A percentile compares a stretch with the other conserved stretches of the same genome.
phyloP scores from a whole-genome alignment of 2,797 vertebrate species.

The Takifugu ocellatus region DNA sequence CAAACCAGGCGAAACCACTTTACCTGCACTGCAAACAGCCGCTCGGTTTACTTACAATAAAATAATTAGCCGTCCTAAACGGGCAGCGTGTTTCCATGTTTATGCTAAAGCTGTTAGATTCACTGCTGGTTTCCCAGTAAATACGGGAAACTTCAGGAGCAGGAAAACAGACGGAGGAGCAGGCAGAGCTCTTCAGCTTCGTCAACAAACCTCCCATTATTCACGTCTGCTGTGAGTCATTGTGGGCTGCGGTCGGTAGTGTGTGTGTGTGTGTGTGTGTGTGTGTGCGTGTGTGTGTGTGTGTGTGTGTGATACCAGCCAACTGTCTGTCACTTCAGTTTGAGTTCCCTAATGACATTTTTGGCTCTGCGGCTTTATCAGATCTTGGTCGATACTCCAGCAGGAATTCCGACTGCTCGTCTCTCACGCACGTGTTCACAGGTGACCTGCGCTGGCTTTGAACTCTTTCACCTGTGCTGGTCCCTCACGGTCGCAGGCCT shows the following conservation, averaged over 20 bases:
- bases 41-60: background rate
- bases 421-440: too few relatives aligned
- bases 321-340: constrained; percentile 63
- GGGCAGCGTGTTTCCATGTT: constrained; percentile 10
- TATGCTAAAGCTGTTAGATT: background rate
- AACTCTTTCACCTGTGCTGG: too few relatives aligned
- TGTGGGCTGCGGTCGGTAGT: constrained; percentile 30
- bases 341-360: constrained; percentile 57
- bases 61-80: background rate
- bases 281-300: constrained; percentile 3
- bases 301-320: constrained; percentile 45
- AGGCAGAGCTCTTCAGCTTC: constrained; percentile 13
- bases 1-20: background rate
- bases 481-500: too few relatives aligned
- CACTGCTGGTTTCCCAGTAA: background rate
- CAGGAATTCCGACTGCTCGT: background rate
- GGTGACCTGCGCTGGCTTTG: too few relatives aligned
- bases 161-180: constrained; percentile 20
- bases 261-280: too few relatives aligned
- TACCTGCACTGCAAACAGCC: background rate
- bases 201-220: constrained; percentile 45
- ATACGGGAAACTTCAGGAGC: background rate
- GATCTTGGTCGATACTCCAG: background rate
- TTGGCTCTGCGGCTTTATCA: constrained; percentile 21
- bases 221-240: constrained; percentile 44